phyloP scores from a whole-genome alignment of 2,888 invertebrate species.

The Drymonia ruficornis region DNA sequence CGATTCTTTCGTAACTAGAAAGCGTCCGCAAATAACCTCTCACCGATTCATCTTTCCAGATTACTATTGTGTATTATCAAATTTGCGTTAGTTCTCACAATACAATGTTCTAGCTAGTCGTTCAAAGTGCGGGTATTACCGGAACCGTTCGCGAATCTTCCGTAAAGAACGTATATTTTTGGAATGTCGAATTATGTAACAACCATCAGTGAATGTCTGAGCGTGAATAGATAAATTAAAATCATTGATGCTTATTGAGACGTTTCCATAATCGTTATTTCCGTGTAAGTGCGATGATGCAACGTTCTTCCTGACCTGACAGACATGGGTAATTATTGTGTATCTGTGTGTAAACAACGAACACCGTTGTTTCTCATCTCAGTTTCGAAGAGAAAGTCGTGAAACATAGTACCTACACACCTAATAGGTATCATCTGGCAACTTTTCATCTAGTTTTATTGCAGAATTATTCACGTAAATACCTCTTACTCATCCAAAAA shows the following conservation, averaged over 20 bases:
- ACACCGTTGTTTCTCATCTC: conserved; percentile 44
- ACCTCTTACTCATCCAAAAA: neutral
- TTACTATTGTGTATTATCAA: conserved; percentile 5
- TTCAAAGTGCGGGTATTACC: conserved; percentile 22
- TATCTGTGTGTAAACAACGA: conserved; percentile 32
- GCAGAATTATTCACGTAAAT: conserved; percentile 38
- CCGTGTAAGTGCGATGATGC: conserved; percentile 36
- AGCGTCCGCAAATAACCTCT: conserved; percentile 49
- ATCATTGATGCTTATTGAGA: conserved; percentile 24
- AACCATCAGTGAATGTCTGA: conserved; percentile 39
- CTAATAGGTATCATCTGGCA: conserved; percentile 15
- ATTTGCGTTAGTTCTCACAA: neutral
- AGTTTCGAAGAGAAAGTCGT: conserved; percentile 54
- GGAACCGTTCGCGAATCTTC: conserved; percentile 50
- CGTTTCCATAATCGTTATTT: conserved; percentile 35
- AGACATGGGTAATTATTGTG: conserved; percentile 41
- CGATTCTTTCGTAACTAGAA: conserved; percentile 78
- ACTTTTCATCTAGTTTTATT: conserved; percentile 38
- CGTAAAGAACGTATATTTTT: conserved; percentile 47
- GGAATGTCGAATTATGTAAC: conserved; percentile 55
- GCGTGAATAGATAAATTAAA: conserved; percentile 46
- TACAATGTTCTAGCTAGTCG: neutral
- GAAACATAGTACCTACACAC: conserved; percentile 37
- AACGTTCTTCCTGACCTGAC: conserved; percentile 30
- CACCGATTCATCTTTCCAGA: conserved; percentile 12